Base-by-base conservation (phyloP, 2,113 vertebrate genomes). In the Engystomops pustulosus region DNA sequence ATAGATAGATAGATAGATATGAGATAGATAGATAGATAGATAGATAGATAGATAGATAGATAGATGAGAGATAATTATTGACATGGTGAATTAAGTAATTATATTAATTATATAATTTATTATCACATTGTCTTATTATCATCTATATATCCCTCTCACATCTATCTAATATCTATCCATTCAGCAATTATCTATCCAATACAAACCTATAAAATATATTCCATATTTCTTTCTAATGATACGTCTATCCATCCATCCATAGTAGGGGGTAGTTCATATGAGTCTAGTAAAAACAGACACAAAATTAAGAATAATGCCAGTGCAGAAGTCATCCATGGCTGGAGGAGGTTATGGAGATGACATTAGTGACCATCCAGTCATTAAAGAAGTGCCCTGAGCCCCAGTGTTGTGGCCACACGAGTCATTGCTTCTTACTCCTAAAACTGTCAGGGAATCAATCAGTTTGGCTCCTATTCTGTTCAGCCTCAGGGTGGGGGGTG, bases 331-430 rank as follows among this genome's bases (percentile, higher is more conserved):
- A 45, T 12, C 25, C 60, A 15, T 5, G 9, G n/a, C n/a, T 30
- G 25, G n/a, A n/a, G n/a, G n/a, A n/a, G 11, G 60, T 49, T 47
- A 72, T 72, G 23, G 4, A 72, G 44, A 23, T 38, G 27, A 47
- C 45, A 75, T 51, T 76, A 53, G 51, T 76, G 20, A 18, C 30
- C 51, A 23, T 53, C 51, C 47, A 32, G 30, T 76, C 45, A 53
- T 77, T 36, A 77, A n/a, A 55, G 10, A n/a, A 53, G 11, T 30
- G 68, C 72, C 72, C 72, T 77, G 32, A 77, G 74, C 49, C 34
- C 55, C 30, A 77, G 45, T 77, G 17, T 55, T 55, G 34, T 77
- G 30, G 36, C 49, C 49, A 34, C 51, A 34, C 49, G 18, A 55
- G n/a, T 55, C 74, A 77, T 36, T 55, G 74, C 30, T 38, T 55